Evolutionary conservation across 2,113 vertebrate species (phyloP).

Genomic region (Clupea harengus): DNA sequence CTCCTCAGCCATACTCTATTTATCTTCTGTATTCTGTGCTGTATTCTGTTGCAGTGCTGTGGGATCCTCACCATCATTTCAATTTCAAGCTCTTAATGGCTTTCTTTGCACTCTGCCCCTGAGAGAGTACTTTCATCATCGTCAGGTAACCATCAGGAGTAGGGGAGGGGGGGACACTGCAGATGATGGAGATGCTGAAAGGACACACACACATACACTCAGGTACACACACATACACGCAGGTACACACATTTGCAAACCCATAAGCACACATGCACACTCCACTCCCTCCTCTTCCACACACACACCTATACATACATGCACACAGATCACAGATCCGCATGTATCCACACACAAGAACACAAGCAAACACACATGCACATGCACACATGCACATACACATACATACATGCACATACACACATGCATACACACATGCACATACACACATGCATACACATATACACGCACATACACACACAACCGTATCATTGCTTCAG

Average conservation of each 20-base stretch:
- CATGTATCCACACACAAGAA: background rate
- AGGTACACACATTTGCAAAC: background rate
- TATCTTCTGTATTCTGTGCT: too few relatives aligned
- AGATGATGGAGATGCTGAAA: background rate
- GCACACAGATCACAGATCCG: background rate
- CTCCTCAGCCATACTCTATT: too few relatives aligned
- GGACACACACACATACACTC: background rate
- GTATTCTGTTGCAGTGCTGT: background rate
- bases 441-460: background rate
- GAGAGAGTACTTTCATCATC: too few relatives aligned
- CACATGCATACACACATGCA: background rate
- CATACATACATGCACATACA: background rate
- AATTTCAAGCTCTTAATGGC: background rate
- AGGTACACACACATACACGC: background rate
- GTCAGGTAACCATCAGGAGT: too few relatives aligned
- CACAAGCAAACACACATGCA: background rate
- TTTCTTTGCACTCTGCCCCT: background rate
- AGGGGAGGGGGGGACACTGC: background rate
- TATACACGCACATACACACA: too few relatives aligned
- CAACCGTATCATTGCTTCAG: background rate
- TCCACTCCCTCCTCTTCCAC: background rate
- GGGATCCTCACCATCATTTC: background rate
- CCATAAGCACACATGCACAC: background rate
- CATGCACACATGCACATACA: background rate
- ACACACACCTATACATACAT: background rate